Base-by-base conservation (phyloP, 2,797 vertebrate genomes). In the Thripadectes ignobilis region DNA sequence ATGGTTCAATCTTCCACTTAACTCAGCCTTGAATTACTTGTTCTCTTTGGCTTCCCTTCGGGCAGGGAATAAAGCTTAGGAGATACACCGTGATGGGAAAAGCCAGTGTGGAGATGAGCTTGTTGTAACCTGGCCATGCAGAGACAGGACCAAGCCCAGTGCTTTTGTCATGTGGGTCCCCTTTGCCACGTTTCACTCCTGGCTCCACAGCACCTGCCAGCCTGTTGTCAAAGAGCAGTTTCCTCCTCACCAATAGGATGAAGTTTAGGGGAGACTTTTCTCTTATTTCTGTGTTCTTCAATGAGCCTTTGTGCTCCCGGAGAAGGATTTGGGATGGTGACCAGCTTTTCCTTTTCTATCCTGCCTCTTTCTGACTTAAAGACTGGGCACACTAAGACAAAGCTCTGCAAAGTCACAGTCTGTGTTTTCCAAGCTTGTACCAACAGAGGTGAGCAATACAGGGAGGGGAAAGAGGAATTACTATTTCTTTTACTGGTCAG, bases 1-100 rank as follows among this genome's bases (percentile, higher is more conserved):
- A 22, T 96, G 62, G 65, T 43, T 87, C 92, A 96, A 85, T 49
- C 32, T 91, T 95, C 71, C 30, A 48, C 19, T 43, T 41, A 63
- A 14, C 22, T 85, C 48, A 2, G 9, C 10, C n/a, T 76, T 1
- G 23, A 74, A 20, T 24, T n/a, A 8, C n/a, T 67, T 10, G 1
- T 39, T 81, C 38, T 86, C 19, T 0, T 49, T 52, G 39, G 21
- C 8, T 61, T 89, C 52, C 16, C 1, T 2, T 66, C 16, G 10
- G 55, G 7, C 23, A 39, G 67, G 49, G 38, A 57, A 39, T 52
- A 54, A 66, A 84, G 58, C 9, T 26, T 1, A 26, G 0, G 1
- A 62, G 57, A 23, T 66, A 16, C 3, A 10, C 12, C 8, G 2
- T 0, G 0, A 8, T 9, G 22, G 45, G 32, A 67, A 41, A 82